These are phyloP conservation scores for Eueremaeus valkanovi DNA, from an alignment of 2,888 invertebrate genomes.

Conservation along the genomic window DNA sequence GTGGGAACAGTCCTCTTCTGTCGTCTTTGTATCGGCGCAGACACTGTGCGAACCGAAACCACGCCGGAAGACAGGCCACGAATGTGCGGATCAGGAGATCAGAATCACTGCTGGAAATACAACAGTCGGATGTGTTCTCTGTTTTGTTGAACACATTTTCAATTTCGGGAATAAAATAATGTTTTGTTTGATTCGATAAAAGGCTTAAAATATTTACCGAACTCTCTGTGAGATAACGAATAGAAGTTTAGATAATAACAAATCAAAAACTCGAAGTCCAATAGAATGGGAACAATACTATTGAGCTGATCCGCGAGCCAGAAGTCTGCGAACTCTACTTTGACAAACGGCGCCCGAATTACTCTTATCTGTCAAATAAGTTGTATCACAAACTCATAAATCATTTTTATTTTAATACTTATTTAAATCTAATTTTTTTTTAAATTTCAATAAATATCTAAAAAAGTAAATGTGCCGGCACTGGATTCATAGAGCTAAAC, in stretches of 20 bases:
- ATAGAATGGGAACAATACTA: conserved; percentile 78
- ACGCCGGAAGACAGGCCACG: conserved; percentile 88
- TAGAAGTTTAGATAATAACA: conserved; percentile 73
- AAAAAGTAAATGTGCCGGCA: too few species aligned
- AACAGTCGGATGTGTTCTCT: background rate
- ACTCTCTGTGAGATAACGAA: background rate
- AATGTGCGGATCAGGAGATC: conserved; percentile 67
- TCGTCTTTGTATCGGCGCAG: conserved; percentile 83
- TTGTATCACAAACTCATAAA: too few species aligned
- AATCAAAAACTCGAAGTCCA: conserved; percentile 88
- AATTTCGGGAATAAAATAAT: background rate
- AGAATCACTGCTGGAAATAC: background rate
- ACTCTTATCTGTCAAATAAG: conserved; percentile 63
- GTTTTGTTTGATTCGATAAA: background rate
- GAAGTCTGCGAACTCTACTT: conserved; percentile 94
- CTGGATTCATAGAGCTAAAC: too few species aligned
- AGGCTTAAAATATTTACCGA: conserved; percentile 19
- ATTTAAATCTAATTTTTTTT: too few species aligned
- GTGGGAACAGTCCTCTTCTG: conserved; percentile 79
- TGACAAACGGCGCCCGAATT: conserved; percentile 82
- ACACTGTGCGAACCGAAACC: conserved; percentile 97
- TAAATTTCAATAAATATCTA: too few species aligned
- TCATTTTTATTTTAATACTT: too few species aligned
- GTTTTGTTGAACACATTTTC: too few species aligned
- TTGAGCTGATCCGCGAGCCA: conserved; percentile 98